These are phyloP conservation scores for Megastigmus dorsalis DNA, from an alignment of 2,888 invertebrate species.

Conservation along the genomic window DNA sequence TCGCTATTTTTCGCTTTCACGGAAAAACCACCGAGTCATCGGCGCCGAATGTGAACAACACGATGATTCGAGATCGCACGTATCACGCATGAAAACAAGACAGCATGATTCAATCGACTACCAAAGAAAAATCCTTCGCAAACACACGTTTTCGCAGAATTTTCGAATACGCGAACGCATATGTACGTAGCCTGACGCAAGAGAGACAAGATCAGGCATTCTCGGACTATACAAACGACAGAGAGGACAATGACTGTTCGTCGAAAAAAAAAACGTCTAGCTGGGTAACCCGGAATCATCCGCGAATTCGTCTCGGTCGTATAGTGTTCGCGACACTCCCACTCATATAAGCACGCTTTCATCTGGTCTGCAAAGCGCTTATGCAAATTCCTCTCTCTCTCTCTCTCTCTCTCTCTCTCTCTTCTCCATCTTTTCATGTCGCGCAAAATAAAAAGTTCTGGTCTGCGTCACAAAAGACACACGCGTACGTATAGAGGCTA, in stretches of 20 bases:
- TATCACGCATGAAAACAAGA: background rate
- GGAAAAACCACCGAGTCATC: conserved; percentile 5
- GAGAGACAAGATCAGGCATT: background rate
- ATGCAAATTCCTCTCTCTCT: conserved; percentile 40
- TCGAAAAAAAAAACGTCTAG: no score
- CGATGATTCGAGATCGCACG: conserved; percentile 5
- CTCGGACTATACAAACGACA: background rate
- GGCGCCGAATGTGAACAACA: background rate
- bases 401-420: background rate
- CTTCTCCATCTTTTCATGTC: conserved; percentile 30
- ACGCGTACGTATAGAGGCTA: no score
- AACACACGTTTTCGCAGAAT: conserved; percentile 18
- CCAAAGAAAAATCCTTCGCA: background rate
- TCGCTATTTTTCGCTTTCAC: background rate
- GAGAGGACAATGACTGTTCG: conserved; percentile 23
- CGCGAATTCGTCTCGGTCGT: conserved; percentile 46
- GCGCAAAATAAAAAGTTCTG: conserved; percentile 4
- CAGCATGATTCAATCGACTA: conserved; percentile 7
- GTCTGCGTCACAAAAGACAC: conserved; percentile 27
- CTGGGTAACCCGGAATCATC: conserved; percentile 31
- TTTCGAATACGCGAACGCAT: conserved; percentile 7
- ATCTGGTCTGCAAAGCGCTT: conserved; percentile 46
- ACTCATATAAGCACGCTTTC: conserved; percentile 33
- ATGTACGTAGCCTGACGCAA: background rate
- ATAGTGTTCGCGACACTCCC: conserved; percentile 23